These are phyloP conservation scores for Dioctria rufipes DNA, from an alignment of 2,888 invertebrate species.

Conservation along the genomic window DNA sequence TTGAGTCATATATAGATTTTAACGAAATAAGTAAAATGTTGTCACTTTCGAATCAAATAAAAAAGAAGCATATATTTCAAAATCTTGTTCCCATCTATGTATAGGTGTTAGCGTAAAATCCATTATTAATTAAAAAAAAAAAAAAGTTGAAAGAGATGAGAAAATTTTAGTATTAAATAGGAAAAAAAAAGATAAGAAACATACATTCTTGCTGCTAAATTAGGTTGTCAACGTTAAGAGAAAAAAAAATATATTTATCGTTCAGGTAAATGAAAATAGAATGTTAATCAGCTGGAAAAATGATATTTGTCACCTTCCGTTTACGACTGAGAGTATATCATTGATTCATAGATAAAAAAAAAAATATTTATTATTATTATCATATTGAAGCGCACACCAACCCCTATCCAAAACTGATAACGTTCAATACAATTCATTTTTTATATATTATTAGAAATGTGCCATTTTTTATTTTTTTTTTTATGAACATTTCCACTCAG, in stretches of 20 bases:
- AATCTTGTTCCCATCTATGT: slow-evolving; percentile 56
- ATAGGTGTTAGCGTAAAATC: slow-evolving; percentile 55
- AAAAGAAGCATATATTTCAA: slow-evolving; percentile 48
- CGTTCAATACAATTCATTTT: slow-evolving; percentile 6
- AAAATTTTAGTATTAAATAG: slow-evolving; percentile 41
- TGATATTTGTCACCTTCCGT: background rate
- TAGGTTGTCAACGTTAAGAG: slow-evolving; percentile 41
- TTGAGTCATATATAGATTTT: slow-evolving; percentile 46
- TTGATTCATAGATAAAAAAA: background rate
- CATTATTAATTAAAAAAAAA: slow-evolving; percentile 36
- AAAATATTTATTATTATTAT: background rate
- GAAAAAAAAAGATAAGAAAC: slow-evolving; percentile 1
- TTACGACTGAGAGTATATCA: background rate
- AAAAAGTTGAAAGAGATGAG: slow-evolving; percentile 26
- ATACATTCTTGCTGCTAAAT: background rate
- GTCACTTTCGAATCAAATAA: slow-evolving; percentile 56
- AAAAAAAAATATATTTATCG: slow-evolving; percentile 44
- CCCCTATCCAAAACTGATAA: slow-evolving; percentile 3
- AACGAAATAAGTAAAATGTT: slow-evolving; percentile 55
- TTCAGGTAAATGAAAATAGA: slow-evolving; percentile 29
- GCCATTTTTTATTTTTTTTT: slow-evolving; percentile 21
- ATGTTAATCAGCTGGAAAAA: slow-evolving; percentile 25
- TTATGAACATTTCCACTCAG: slow-evolving; percentile 27
- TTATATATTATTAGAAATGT: slow-evolving; percentile 7
- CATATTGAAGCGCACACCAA: slow-evolving; percentile 27